Base-by-base conservation (phyloP, 2,797 vertebrate species). In the Lepus townsendii region DNA sequence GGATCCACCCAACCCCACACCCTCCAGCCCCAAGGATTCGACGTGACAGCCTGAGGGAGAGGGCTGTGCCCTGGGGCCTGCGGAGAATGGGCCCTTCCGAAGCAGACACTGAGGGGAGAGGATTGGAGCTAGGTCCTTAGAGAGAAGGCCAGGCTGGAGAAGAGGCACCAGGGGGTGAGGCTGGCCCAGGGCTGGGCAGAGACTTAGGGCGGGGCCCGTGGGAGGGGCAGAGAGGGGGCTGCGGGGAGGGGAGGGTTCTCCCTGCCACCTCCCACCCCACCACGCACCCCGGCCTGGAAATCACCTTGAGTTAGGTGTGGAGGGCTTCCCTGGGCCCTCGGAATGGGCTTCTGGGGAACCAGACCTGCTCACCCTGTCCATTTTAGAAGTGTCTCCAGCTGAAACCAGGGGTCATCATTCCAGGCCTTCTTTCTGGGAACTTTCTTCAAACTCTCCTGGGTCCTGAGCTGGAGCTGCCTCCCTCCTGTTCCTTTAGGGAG, bases 381-480 rank as follows among this genome's bases (percentile, higher is more conserved):
- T 3, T 26, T 12, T 9, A 6, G 60, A 72, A 7, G 7, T 7
- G 47, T 76, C 57, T 54, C 8, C 50, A 30, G n/a, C 38, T 76
- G n/a, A 80, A 78, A 17, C 27, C 20, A 26, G 71, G 35, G 52
- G 50, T 20, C 30, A 30, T 14, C 42, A 20, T 65, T 52, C 30
- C 22, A 4, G 52, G 77, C 42, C 42, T 47, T 66, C 27, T 77
- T 42, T 65, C 22, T n/a, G 50, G 1, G 50, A 63, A 83, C n/a
- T 90, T 83, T 63, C 30, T 77, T 62, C 69, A 20, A 12, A 63
- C 47, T 84, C 84, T 76, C 54, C 30, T 38, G 84, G 76, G n/a
- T 42, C 71, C 85, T 38, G n/a, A 47, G 8, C 42, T 47, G 42
- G 42, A 8, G 54, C 91, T 83, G 94, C 80, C 75, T 86, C 60